These are phyloP conservation scores for Drosophila nebulosa DNA, from an alignment of 1,140 invertebrate species.

Conservation along the genomic window DNA sequence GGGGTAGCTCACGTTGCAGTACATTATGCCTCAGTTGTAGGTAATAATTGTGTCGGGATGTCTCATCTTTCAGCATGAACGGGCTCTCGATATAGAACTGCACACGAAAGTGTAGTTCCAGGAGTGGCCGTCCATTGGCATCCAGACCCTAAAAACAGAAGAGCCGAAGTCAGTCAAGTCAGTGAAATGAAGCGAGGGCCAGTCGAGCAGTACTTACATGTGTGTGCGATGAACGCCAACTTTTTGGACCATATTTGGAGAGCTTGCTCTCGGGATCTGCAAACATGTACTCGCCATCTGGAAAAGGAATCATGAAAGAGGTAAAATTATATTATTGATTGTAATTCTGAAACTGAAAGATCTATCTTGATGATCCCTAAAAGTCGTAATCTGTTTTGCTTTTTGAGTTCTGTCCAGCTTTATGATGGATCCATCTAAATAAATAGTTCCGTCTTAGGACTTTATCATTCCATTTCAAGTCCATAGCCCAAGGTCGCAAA, in stretches of 20 bases:
- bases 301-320: constrained; percentile 74
- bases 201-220: constrained; percentile 85
- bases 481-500: constrained; percentile 43
- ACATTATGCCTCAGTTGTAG: constrained; percentile 96
- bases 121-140: constrained; percentile 92
- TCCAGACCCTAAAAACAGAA: constrained; percentile 88
- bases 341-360: too few species aligned
- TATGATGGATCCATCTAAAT: too few species aligned
- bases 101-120: constrained; percentile 95
- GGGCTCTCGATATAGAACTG: constrained; percentile 97
- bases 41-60: constrained; percentile 95
- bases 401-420: too few species aligned
- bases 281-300: constrained; percentile 97
- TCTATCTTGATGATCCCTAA: too few species aligned
- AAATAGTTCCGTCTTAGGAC: too few species aligned
- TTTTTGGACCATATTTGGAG: constrained; percentile 97
- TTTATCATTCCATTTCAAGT: not conserved
- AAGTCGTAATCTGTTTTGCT: too few species aligned
- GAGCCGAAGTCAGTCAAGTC: too few species aligned
- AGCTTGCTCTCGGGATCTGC: constrained; percentile 96
- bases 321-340: too few species aligned
- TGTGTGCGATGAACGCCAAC: constrained; percentile 95
- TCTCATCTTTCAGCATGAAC: constrained; percentile 92
- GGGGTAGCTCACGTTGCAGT: constrained; percentile 85
- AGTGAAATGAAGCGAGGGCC: not conserved